Conservation (phyloP, 2,888 invertebrate genomes). For the Leptothorax acervorum region DNA sequence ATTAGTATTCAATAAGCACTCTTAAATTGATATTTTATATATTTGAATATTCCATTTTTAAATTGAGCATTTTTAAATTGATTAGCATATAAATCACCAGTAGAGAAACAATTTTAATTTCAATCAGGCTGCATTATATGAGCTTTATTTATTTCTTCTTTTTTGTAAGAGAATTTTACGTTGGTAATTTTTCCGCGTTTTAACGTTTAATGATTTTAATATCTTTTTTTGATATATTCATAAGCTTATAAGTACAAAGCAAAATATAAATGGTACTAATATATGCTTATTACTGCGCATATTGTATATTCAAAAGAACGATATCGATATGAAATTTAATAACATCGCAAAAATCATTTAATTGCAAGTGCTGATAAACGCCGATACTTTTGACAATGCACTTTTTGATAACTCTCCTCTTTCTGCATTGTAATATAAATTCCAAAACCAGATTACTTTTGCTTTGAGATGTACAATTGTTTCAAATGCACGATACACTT, state of each 20-base stretch:
- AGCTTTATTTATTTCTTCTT: background rate
- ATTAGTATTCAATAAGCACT: background rate
- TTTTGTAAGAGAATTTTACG: background rate
- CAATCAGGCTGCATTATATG: background rate
- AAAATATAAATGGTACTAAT: background rate
- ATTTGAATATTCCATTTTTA: background rate
- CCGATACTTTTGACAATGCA: background rate
- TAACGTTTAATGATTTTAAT: background rate
- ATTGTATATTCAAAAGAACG: background rate
- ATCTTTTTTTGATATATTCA: background rate
- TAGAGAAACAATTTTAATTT: background rate
- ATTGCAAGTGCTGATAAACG: background rate
- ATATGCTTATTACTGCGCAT: background rate
- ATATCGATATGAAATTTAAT: conserved; percentile 26
- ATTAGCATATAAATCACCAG: background rate
- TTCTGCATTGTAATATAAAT: background rate
- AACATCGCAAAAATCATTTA: background rate
- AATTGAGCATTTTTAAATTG: background rate
- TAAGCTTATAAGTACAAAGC: background rate
- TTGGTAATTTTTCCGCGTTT: background rate
- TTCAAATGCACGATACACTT: background rate
- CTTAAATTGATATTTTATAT: background rate
- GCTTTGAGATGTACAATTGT: background rate
- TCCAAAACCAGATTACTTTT: conserved; percentile 17
- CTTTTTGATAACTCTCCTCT: background rate